Evolutionary conservation across 2,888 invertebrate genomes (phyloP), one percentile per base, ranked within the genome.

Genomic region (Pollenia griseotomentosa): DNA sequence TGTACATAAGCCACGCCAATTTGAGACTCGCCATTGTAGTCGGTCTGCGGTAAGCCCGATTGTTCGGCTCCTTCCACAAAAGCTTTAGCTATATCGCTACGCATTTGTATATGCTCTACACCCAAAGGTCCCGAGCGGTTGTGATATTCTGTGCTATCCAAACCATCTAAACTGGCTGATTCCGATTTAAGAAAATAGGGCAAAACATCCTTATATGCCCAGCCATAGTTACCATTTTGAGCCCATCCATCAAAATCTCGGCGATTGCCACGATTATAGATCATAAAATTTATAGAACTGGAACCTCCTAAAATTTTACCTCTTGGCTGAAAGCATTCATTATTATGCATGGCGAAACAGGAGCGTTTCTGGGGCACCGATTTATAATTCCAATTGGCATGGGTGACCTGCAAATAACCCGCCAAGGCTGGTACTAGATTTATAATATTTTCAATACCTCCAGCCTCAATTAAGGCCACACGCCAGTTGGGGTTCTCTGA

Each of bases 191-290:
- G 93, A 89, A 94, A 95, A 90, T 95, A 95, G 66, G 94, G 93
- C 19, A 95, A 89, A 9, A 95, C 94, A 10, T 95, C 95, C 3
- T 94, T 90, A 90, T 95, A 95, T 1, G 96, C 94, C 97, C 97
- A 97, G 65, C 96, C 96, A 19, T 94, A 93, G 90, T 96, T 96
- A 6, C 96, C 96, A 51, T 94, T 94, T 0, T 92, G 93, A 4
- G 94, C 95, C 95, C 97, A 90, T 89, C 94, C 93, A 89, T 97
- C 95, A 94, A 96, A 97, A 90, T 97, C 96, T 16, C 93, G 92
- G 4, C 94, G 94, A 89, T 96, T 95, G 1, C 97, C 97, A 83
- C 97, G 94, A 0, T 96, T 95, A 91, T 96, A 96, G 77, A 96
- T 94, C 95, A 95, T 95, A 90, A 94, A 95, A 91, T 95, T 95